Conservation (phyloP, 2,113 vertebrate genomes). For the Australoheros scitulus region DNA sequence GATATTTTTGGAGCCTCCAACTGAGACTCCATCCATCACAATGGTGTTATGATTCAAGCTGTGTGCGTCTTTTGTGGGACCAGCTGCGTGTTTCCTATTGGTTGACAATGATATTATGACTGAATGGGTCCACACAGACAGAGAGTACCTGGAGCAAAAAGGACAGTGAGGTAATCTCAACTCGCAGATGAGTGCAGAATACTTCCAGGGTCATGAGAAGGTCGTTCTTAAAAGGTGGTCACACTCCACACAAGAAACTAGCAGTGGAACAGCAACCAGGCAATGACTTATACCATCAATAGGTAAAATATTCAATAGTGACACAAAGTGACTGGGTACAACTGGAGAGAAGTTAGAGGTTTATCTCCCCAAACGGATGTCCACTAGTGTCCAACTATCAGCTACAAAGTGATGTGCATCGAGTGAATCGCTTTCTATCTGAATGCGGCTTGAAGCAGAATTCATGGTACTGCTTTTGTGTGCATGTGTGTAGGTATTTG, state of each 20-base stretch:
- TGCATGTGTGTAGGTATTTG: neutral
- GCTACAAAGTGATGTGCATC: neutral
- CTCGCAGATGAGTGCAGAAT: neutral
- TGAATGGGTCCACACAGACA: slow-evolving; percentile 17
- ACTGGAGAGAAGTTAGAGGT: neutral
- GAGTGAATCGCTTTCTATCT: neutral
- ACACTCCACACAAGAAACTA: neutral
- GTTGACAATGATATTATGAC: slow-evolving; percentile 71
- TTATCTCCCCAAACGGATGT: neutral
- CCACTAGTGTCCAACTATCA: neutral
- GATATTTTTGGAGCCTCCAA: slow-evolving; percentile 23
- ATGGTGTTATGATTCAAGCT: slow-evolving; percentile 65
- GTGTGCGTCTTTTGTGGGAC: slow-evolving; percentile 19
- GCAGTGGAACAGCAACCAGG: neutral
- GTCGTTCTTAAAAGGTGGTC: neutral
- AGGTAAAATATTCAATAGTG: neutral
- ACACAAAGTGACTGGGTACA: too few relatives aligned
- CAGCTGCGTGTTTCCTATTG: slow-evolving; percentile 43
- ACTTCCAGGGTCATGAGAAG: neutral
- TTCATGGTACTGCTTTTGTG: too few relatives aligned
- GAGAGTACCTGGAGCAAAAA: slow-evolving; percentile 7
- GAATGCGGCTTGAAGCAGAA: rapidly evolving
- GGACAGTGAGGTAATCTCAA: neutral
- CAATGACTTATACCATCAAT: neutral
- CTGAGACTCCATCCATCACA: slow-evolving; percentile 32